Evolutionary conservation across 2,797 vertebrate species (phyloP).

Genomic region (Syndactyla subalaris): DNA sequence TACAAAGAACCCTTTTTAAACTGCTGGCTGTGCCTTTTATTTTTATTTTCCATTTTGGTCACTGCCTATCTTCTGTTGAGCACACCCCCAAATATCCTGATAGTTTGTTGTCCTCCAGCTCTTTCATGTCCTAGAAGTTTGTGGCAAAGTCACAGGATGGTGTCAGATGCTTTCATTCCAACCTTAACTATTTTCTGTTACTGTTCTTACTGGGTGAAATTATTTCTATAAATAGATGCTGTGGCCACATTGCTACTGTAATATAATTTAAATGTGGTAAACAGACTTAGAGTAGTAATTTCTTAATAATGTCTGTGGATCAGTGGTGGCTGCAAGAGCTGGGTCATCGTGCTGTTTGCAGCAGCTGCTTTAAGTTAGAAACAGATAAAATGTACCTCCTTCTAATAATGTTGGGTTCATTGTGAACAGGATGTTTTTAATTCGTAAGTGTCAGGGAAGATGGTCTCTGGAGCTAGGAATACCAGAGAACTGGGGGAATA

Average conservation of each 20-base stretch:
- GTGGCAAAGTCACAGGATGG: not conserved
- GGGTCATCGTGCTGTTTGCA: not conserved
- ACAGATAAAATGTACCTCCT: not conserved
- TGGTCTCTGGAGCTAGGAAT: not conserved
- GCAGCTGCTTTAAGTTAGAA: not conserved
- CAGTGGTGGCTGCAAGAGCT: not conserved
- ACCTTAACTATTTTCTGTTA: not conserved
- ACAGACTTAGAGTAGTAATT: not conserved
- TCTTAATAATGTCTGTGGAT: not conserved
- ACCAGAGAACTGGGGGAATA: not conserved
- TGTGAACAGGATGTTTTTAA: not conserved
- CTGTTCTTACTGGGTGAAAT: not conserved
- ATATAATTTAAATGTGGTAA: constrained; percentile 19
- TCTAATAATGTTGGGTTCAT: not conserved
- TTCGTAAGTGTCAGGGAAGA: not conserved
- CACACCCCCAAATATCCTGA: not conserved
- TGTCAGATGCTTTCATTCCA: constrained; percentile 6
- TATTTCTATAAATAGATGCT: constrained; percentile 23
- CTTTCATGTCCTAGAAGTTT: not conserved
- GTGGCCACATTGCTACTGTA: not conserved
- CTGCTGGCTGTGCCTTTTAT: not conserved
- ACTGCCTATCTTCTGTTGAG: not conserved
- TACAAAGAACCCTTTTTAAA: not conserved
- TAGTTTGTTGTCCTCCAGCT: not conserved
- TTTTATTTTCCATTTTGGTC: not conserved